These are phyloP conservation scores for Lasaia peninsularis DNA, from an alignment of 1,140 invertebrate species.

Conservation along the genomic window DNA sequence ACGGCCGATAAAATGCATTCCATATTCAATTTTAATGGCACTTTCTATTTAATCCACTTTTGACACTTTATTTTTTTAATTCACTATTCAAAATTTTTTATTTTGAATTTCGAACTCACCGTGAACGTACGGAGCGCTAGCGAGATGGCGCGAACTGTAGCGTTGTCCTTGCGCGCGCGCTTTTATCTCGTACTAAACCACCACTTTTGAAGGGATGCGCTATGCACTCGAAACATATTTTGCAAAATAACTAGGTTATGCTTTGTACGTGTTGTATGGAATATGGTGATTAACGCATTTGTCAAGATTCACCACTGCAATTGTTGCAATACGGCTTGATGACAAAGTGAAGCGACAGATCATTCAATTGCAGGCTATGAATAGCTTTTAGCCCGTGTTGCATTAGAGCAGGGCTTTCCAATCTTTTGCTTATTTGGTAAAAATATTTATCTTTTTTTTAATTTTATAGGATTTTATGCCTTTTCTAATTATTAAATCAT, in stretches of 20 bases:
- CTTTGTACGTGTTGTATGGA: conserved; percentile 32
- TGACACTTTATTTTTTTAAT: conserved; percentile 13
- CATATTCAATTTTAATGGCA: neutral
- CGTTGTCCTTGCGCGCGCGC: conserved; percentile 25
- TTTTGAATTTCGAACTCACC: conserved; percentile 49
- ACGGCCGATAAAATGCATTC: too few species aligned
- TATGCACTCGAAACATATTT: conserved; percentile 35
- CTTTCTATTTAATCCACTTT: conserved; percentile 17
- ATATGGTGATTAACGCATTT: conserved; percentile 31
- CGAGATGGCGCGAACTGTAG: conserved; percentile 54
- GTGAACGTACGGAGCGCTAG: conserved; percentile 56
- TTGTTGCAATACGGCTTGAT: conserved; percentile 19
- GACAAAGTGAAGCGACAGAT: conserved; percentile 13
- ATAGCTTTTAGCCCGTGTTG: neutral
- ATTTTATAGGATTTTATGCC: neutral
- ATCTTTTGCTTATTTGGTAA: neutral
- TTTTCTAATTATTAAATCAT: neutral
- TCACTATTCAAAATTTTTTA: conserved; percentile 18
- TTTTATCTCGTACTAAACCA: conserved; percentile 57
- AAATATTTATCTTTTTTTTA: neutral
- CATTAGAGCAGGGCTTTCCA: neutral
- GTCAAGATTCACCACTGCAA: conserved; percentile 25
- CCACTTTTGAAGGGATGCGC: conserved; percentile 58
- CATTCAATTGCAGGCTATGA: conserved; percentile 13
- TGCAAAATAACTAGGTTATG: conserved; percentile 37